Conservation (phyloP, 2,888 invertebrate genomes). For the Hydriomena furcata region DNA sequence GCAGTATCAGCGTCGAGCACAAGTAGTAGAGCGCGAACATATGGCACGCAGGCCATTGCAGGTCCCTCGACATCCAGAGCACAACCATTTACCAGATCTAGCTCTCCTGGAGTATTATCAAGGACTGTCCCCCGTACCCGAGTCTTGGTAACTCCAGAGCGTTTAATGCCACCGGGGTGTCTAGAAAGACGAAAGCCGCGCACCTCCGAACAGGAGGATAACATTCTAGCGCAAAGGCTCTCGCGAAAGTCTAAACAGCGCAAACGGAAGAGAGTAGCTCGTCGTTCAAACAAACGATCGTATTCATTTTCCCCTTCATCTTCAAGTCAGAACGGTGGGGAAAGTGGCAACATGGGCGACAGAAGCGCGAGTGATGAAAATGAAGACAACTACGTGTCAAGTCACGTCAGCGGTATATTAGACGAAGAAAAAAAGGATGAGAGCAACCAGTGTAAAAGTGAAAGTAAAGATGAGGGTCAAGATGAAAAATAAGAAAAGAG, state of each 20-base stretch:
- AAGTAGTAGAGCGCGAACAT: neutral
- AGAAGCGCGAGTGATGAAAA: neutral
- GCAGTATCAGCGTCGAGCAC: neutral
- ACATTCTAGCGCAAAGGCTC: neutral
- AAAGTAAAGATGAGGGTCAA: no score
- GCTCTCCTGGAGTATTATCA: neutral
- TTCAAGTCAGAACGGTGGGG: neutral
- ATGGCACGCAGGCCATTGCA: neutral
- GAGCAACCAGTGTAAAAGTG: neutral
- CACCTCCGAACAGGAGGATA: neutral
- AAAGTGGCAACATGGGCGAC: neutral
- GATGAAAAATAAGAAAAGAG: no score
- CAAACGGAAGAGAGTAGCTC: neutral
- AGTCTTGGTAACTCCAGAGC: conserved; percentile 7
- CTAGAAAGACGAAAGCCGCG: neutral
- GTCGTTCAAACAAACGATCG: neutral
- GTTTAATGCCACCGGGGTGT: neutral
- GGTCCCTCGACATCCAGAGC: neutral
- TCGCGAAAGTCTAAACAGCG: neutral
- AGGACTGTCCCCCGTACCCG: neutral
- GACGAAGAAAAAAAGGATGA: neutral
- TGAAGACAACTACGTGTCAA: neutral
- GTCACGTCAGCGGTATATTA: neutral
- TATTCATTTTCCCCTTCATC: neutral
- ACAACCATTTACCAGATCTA: neutral